A percentile compares a stretch with the other conserved stretches of the same genome.
phyloP scores from a whole-genome alignment of 2,113 vertebrate genomes.

The Catharus fuscescens region DNA sequence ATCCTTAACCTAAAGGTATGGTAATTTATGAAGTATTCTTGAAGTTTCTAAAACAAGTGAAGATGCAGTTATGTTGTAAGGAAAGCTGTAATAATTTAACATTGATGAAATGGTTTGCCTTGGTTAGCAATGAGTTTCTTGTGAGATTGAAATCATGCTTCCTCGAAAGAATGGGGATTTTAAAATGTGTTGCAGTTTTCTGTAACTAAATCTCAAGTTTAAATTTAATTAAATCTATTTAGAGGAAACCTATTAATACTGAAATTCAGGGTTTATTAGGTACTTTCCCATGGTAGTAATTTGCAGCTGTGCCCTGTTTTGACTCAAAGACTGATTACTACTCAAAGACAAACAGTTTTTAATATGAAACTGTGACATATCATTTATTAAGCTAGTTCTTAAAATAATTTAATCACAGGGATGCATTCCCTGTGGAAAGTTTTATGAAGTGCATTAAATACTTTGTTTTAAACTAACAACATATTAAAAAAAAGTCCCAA shows the following conservation, averaged over 20 bases:
- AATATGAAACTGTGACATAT: not conserved
- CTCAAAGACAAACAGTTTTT: not conserved
- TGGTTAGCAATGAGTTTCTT: not conserved
- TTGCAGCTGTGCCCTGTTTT: not conserved
- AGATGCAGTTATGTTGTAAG: not conserved
- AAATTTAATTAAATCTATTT: not conserved
- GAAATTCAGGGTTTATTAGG: not conserved
- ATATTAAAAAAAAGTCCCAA: not conserved
- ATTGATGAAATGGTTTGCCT: not conserved
- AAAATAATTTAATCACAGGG: not conserved
- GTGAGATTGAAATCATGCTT: not conserved
- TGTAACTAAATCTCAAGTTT: not conserved
- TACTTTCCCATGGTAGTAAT: not conserved
- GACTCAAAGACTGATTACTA: not conserved
- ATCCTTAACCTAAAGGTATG: not conserved
- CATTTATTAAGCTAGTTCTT: not conserved
- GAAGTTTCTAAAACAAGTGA: not conserved
- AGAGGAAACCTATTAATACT: not conserved
- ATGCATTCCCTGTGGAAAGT: not conserved
- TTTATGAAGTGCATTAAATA: not conserved
- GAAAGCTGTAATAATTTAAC: not conserved
- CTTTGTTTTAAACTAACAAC: not conserved
- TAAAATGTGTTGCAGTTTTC: not conserved
- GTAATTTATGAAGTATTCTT: not conserved
- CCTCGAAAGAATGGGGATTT: not conserved